Base-by-base conservation (phyloP, 92 coral and sea anemone species). In the Epizoanthus fatuus region DNA sequence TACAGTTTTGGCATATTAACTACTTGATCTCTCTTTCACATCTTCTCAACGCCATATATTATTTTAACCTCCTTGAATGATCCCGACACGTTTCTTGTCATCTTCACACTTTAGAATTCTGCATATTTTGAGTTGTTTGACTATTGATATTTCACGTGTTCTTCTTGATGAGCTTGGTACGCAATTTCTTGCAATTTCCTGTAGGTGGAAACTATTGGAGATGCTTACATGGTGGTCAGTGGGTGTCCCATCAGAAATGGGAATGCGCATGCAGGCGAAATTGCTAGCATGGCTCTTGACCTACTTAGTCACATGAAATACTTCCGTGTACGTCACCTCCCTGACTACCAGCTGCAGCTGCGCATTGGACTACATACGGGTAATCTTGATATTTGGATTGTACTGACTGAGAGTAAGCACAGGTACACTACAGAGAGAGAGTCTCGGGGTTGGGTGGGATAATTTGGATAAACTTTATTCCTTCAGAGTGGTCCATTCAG, bases 211-310 rank as follows among this genome's bases (percentile, higher is more conserved):
- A 96, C 98, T 3, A 92, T 94, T 38, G 97, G 98, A 60, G 98
- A 95, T 79, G 98, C 98, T 12, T 95, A 95, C 92, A 94, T 95
- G 89, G 98, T 95, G 69, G 98, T 96, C 84, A 94, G 98, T 86
- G 98, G 98, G 12, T 90, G 96, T 53, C 98, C 98, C 14, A 89
- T 88, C 69, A 86, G 87, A 83, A 96, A 96, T 78, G 98, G 91
- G 16, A 89, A 79, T 56, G 91, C 88, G 65, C 98, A 96, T 63
- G 95, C 98, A 32, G 93, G 94, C 9, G 97, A 96, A 80, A 96
- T 96, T 15, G 96, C 96, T 5, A 94, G 97, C 83, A 94, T 96
- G 98, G 98, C 98, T 14, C 74, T 96, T 53, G 94, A 94, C n/a
- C 90, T 96, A 54, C 86, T 96, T 22, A 93, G 95, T 74, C 93